A percentile compares a stretch with the other conserved stretches of the same genome.
phyloP scores from a whole-genome alignment of 2,797 vertebrate species.

The Microctenopoma stevenorrisi region DNA sequence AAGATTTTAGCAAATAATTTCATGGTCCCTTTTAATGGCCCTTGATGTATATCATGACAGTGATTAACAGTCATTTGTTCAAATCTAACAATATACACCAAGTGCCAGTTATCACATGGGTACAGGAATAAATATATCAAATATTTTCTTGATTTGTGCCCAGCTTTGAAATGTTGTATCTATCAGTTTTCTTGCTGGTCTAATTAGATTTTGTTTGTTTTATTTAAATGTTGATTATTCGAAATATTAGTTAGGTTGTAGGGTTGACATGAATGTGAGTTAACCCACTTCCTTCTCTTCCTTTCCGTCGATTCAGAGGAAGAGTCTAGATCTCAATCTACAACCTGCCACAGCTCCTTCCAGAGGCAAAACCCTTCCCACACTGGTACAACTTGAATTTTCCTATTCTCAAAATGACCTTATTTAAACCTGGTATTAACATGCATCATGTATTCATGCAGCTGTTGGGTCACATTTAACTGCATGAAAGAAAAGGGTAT shows the following conservation, averaged over 20 bases:
- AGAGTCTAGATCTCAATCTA: slow-evolving; percentile 93
- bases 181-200: neutral
- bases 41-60: too few relatives aligned
- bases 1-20: neutral
- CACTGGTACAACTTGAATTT: slow-evolving; percentile 88
- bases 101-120: neutral
- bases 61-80: neutral
- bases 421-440: slow-evolving; percentile 64
- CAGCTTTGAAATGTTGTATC: neutral
- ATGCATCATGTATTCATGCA: slow-evolving; percentile 44
- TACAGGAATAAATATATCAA: neutral
- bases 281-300: slow-evolving; percentile 72
- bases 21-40: neutral
- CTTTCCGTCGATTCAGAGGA: slow-evolving; percentile 88
- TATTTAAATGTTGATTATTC: neutral
- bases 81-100: neutral
- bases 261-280: slow-evolving; percentile 59
- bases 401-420: slow-evolving; percentile 78
- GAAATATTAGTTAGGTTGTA: slow-evolving; percentile 20
- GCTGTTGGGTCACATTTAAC: slow-evolving; percentile 41
- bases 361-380: slow-evolving; percentile 97
- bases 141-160: neutral
- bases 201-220: neutral
- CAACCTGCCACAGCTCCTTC: slow-evolving; percentile 90
- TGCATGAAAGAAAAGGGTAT: slow-evolving; percentile 36